These are phyloP conservation scores for Yponomeuta evonymella DNA, from an alignment of 2,888 invertebrate species.

Conservation along the genomic window DNA sequence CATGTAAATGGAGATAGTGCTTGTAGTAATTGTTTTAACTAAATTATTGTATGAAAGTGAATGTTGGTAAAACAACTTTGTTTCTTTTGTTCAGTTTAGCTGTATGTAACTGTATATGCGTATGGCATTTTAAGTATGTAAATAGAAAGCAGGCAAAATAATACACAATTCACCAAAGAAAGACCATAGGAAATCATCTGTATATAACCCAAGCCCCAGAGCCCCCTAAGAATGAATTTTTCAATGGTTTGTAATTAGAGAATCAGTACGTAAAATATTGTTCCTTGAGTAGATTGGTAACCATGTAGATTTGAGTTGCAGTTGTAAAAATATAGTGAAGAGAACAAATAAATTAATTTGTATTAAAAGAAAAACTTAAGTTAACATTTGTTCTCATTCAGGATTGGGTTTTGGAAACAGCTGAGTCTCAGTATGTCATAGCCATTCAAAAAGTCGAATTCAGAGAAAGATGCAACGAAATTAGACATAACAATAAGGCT, in stretches of 20 bases:
- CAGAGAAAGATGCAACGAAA: constrained; percentile 45
- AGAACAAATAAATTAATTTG: constrained; percentile 15
- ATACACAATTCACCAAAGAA: too few relatives aligned
- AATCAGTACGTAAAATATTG: too few relatives aligned
- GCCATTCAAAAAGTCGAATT: constrained; percentile 56
- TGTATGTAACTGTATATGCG: too few relatives aligned
- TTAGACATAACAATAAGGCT: constrained; percentile 28
- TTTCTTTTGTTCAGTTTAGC: too few relatives aligned
- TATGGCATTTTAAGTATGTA: too few relatives aligned
- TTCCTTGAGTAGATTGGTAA: too few relatives aligned
- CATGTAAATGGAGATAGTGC: constrained; percentile 34
- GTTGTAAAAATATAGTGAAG: background rate
- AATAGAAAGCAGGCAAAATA: too few relatives aligned
- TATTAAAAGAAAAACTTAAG: background rate
- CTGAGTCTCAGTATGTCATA: constrained; percentile 46
- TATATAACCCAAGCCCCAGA: too few relatives aligned
- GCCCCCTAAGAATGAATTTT: too few relatives aligned
- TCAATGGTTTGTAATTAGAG: too few relatives aligned
- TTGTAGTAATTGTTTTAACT: constrained; percentile 7
- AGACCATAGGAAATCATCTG: too few relatives aligned
- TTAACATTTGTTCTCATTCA: constrained; percentile 33
- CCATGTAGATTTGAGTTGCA: constrained; percentile 14
- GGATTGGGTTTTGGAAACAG: constrained; percentile 41
- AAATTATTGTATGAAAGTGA: constrained; percentile 16
- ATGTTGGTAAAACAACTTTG: background rate